These are phyloP conservation scores for Holacanthella duospinosa DNA, from an alignment of 2,888 invertebrate genomes.

Conservation along the genomic window DNA sequence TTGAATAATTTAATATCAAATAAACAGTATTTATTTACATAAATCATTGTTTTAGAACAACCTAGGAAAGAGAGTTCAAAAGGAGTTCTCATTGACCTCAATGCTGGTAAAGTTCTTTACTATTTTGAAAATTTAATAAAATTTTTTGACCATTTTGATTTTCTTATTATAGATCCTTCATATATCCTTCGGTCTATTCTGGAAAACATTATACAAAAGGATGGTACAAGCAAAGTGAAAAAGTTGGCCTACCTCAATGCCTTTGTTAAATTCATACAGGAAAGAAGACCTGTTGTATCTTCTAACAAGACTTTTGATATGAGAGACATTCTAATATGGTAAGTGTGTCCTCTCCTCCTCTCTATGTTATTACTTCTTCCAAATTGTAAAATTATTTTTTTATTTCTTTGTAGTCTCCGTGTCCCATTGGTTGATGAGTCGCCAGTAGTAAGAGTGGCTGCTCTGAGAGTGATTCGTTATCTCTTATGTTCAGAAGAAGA, in stretches of 20 bases:
- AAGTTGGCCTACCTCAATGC: conserved; percentile 78
- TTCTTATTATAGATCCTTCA: not conserved
- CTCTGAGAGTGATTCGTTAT: conserved; percentile 75
- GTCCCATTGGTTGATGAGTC: conserved; percentile 73
- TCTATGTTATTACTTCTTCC: no score
- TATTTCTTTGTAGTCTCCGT: conserved; percentile 58
- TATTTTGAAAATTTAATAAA: not conserved
- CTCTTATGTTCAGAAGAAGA: conserved; percentile 66
- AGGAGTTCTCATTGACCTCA: not conserved
- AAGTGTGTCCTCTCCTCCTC: no score
- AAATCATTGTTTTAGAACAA: no score
- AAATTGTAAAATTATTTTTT: not conserved
- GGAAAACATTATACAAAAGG: conserved; percentile 51
- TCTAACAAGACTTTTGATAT: not conserved
- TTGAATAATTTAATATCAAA: no score
- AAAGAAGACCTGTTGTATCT: not conserved
- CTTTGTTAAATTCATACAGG: conserved; percentile 48
- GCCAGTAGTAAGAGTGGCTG: conserved; percentile 79
- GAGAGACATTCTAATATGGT: not conserved
- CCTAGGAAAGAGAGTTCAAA: no score
- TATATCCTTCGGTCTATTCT: conserved; percentile 50
- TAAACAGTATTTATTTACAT: no score
- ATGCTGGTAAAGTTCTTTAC: not conserved
- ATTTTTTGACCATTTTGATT: not conserved
- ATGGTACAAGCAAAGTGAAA: conserved; percentile 60